A percentile compares a stretch with the other conserved stretches of the same genome.
Conservation (phyloP, 2,113 vertebrate species). For the Cromileptes altivelis region DNA sequence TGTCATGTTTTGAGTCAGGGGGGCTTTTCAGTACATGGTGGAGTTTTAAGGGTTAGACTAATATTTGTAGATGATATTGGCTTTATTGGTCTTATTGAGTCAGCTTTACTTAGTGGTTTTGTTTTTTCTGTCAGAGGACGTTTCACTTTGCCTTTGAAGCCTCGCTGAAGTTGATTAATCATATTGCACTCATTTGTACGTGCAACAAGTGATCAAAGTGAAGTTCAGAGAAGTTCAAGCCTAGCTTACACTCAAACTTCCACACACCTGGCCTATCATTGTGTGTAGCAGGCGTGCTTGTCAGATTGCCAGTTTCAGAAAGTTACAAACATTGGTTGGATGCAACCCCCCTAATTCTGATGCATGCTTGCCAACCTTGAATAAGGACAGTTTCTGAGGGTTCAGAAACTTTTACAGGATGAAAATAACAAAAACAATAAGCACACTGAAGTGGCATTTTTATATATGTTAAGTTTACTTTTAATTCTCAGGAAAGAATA, state of each 20-base stretch:
- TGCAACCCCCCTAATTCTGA: background rate
- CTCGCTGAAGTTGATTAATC: background rate
- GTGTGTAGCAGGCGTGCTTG: background rate
- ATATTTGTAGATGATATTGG: background rate
- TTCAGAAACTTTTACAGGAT: too few relatives aligned
- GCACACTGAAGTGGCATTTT: too few relatives aligned
- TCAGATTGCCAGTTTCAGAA: background rate
- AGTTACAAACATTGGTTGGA: background rate
- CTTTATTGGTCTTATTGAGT: background rate
- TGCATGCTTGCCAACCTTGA: too few relatives aligned
- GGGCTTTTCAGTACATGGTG: background rate
- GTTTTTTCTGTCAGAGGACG: background rate
- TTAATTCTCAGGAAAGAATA: too few relatives aligned
- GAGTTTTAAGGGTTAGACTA: background rate
- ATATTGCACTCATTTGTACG: background rate
- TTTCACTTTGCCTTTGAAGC: background rate
- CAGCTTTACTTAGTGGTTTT: background rate
- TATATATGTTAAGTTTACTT: too few relatives aligned
- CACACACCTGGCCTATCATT: background rate
- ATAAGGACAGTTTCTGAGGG: too few relatives aligned
- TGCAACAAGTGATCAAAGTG: background rate
- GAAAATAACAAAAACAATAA: too few relatives aligned
- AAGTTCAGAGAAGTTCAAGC: background rate
- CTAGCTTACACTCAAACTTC: background rate
- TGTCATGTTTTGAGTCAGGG: slow-evolving; percentile 1